A percentile compares a stretch with the other conserved stretches of the same genome.
phyloP scores from a whole-genome alignment of 2,888 invertebrate genomes.

The Drosophila aldrichi region DNA sequence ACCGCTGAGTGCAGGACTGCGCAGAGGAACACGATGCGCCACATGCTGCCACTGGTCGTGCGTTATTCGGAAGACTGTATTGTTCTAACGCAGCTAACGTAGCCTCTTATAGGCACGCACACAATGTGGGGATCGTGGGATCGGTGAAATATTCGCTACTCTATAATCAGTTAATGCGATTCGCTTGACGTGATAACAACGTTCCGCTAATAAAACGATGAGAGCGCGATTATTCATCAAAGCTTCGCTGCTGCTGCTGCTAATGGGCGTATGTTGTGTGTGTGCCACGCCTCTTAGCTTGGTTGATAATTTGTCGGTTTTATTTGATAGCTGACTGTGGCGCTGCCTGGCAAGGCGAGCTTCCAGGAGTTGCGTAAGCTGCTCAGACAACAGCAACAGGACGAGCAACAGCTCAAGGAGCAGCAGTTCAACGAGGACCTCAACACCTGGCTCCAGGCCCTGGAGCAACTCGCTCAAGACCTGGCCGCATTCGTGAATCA shows the following conservation, averaged over 20 bases:
- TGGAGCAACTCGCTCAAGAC: conserved; percentile 38
- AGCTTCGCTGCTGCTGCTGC: conserved; percentile 10
- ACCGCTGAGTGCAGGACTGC: conserved; percentile 38
- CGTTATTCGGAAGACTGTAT: conserved; percentile 14
- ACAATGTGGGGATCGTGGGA: conserved; percentile 18
- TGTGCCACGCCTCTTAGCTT: conserved; percentile 1
- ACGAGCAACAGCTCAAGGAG: neutral
- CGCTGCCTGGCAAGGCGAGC: conserved; percentile 27
- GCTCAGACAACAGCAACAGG: conserved; percentile 34
- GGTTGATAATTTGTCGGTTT: conserved; percentile 3
- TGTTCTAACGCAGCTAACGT: neutral
- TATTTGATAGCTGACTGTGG: conserved; percentile 31
- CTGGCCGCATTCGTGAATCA: conserved; percentile 47
- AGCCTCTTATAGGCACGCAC: conserved; percentile 31
- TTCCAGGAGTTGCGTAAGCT: conserved; percentile 50
- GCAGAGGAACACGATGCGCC: conserved; percentile 36
- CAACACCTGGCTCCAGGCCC: conserved; percentile 34
- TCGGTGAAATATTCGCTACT: conserved; percentile 9
- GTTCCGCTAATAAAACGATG: conserved; percentile 36
- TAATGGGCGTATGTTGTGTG: conserved; percentile 39
- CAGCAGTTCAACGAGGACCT: conserved; percentile 46
- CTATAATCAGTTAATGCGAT: conserved; percentile 57
- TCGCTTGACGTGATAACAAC: conserved; percentile 59
- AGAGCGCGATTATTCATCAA: conserved; percentile 20
- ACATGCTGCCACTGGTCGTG: conserved; percentile 31